Evolutionary conservation across 2,113 vertebrate species (phyloP), one percentile per base, ranked within the genome.

Genomic region (Pelecanus crispus): DNA sequence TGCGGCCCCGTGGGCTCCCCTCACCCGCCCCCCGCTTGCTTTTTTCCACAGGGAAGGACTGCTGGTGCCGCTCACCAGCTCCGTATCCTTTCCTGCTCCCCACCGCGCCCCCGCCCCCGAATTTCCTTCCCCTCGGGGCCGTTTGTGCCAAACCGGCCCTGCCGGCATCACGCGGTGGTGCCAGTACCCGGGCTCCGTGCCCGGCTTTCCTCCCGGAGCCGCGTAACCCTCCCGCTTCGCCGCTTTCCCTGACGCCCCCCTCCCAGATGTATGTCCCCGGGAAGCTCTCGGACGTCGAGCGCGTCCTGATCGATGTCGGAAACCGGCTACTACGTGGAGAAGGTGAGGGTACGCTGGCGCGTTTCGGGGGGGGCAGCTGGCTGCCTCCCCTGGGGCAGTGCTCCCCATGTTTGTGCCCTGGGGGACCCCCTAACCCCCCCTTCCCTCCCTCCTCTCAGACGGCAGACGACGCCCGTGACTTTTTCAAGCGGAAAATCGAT

Each of bases 251-350:
- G 99, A 97, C 98, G 92, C 29, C 94, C 29, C 94, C 24, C 38
- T 49, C 25, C 67, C 93, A 99, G 99, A 99, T 99, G 99, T 99
- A 99, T 24, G 99, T 99, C 36, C 99, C 99, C 15, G 99, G 99
- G 87, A 99, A 98, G 82, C 98, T 99, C 84, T 98, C 98, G 44
- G 98, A 99, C 4, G 98, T 99, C 50, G 98, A 98, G 15, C 98
- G 98, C 28, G 98, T 99, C 28, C 97, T 99, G 73, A 98, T 99
- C 20, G 98, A 99, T 65, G 98, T 99, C 17, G 99, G 99, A 40
- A 40, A 99, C 99, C 5, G 99, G 99, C 70, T 99, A 99, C 97
- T 99, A 99, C 52, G 99, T 99, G 86, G 99, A 99, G 97, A 99
- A 99, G 99, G 99, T 99, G 96, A 98, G 96, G 59, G 40, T 8